Base-by-base conservation (phyloP, 2,113 vertebrate genomes). In the Eonycteris spelaea region DNA sequence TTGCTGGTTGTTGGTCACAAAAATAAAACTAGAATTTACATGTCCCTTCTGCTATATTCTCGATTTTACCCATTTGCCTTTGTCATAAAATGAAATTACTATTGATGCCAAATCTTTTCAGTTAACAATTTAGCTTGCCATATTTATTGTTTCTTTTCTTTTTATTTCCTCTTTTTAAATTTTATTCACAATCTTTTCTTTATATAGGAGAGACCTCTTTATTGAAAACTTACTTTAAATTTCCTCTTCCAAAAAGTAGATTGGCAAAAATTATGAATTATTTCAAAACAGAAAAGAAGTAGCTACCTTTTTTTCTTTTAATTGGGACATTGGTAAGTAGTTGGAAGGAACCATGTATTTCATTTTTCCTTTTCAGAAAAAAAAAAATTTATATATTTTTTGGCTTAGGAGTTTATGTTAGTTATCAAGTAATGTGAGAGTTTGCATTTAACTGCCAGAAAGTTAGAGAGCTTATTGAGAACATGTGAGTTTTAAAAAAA, bases 401-500 rank as follows among this genome's bases (percentile, higher is more conserved):
- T 74, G 51, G 14, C 15, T 88, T 51, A 63, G 48, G 22, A 84
- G 28, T 83, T 33, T 80, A 26, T 95, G 13, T 48, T 73, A 51
- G 1, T 93, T 87, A 93, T 77, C 13, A 91, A 84, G 22, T 4
- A 91, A 5, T 61, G 38, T 85, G 53, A 89, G 85, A 48, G 7
- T 78, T 96, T 97, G 4, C n/a, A 74, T 86, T 89, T 86, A 83
- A 65, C 57, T 91, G 48, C 59, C 22, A 70, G 57, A 84, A 94
- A 70, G n/a, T 73, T 78, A 84, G 43, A 89, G 33, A 48, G 90
- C 45, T 79, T 78, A 84, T 7, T 78, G 48, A 88, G 51, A 90
- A 91, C 7, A 63, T 33, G 26, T 74, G 45, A 53, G n/a, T 83
- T 88, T 89, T 26, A 85, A 95, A 74, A 91, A 77, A 91, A 77